Percentiles rank a stretch among this genome's conserved stretches.
These are phyloP conservation scores for Leptinotarsa rubiginosa DNA, from an alignment of 2,888 invertebrate species.

Conservation along the genomic window DNA sequence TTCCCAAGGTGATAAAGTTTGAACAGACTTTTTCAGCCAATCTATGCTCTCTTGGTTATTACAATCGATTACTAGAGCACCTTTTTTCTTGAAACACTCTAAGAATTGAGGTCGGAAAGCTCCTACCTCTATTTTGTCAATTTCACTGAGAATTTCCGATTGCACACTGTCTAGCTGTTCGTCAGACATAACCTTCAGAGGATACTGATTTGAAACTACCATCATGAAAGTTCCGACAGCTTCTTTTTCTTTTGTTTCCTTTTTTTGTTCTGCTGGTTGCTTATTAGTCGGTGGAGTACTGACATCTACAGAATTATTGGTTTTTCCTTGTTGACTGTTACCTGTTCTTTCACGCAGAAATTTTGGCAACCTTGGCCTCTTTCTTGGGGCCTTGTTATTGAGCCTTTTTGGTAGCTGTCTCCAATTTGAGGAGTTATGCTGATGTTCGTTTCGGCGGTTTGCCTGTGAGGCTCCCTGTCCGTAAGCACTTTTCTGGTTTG, in stretches of 20 bases:
- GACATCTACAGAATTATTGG: background rate
- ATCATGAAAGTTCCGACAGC: conserved; percentile 32
- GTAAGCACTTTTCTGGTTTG: conserved; percentile 11
- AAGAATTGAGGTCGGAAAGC: conserved; percentile 38
- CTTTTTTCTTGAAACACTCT: conserved; percentile 33
- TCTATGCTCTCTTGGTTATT: conserved; percentile 32
- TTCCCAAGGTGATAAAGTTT: conserved; percentile 23
- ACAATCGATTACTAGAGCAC: conserved; percentile 33
- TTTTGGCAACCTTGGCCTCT: background rate
- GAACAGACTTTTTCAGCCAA: conserved; percentile 34
- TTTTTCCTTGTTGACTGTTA: background rate
- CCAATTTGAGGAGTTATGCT: conserved; percentile 11
- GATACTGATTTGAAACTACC: conserved; percentile 33
- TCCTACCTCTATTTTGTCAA: conserved; percentile 33
- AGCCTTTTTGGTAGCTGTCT: conserved; percentile 10
- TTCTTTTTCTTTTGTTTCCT: conserved; percentile 18
- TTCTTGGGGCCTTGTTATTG: background rate
- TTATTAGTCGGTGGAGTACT: background rate
- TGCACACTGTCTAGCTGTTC: conserved; percentile 35
- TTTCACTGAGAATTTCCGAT: conserved; percentile 32
- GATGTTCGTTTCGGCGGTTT: conserved; percentile 9
- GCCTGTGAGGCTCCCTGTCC: conserved; percentile 13
- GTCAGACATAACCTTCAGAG: conserved; percentile 30
- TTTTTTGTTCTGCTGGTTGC: conserved; percentile 1
- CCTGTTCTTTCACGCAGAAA: background rate